Evolutionary conservation across 1,140 invertebrate genomes (phyloP).

Genomic region (Harlomillsia oculata): DNA sequence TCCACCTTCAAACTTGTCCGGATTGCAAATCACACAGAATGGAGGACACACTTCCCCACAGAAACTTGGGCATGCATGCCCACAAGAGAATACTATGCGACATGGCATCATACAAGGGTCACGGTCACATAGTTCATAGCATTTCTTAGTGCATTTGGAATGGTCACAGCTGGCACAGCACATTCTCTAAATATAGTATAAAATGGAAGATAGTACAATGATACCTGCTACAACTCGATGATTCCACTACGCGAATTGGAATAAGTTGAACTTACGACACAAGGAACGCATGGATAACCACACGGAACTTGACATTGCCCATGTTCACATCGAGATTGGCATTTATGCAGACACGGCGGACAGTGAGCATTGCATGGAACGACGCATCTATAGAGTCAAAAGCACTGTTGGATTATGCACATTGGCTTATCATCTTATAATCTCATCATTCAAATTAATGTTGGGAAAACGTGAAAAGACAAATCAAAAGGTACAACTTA

Average conservation of each 20-base stretch:
- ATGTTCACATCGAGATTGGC: background rate
- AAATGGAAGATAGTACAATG: too few species aligned
- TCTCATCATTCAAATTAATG: background rate
- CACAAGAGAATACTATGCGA: conserved; percentile 44
- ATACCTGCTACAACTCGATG: too few species aligned
- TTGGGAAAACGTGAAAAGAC: background rate
- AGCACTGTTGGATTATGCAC: too few species aligned
- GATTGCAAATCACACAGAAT: conserved; percentile 41
- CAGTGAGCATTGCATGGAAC: background rate
- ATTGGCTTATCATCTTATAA: too few species aligned
- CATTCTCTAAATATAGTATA: too few species aligned
- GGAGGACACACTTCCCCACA: conserved; percentile 56
- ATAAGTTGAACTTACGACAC: too few species aligned
- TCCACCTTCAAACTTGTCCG: conserved; percentile 45
- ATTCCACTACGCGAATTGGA: too few species aligned
- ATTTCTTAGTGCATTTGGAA: conserved; percentile 46
- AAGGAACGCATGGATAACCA: conserved; percentile 43
- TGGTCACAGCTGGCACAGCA: too few species aligned
- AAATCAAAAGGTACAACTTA: conserved; percentile 13
- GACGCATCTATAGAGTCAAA: too few species aligned
- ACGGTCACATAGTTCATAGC: conserved; percentile 46
- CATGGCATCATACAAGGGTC: conserved; percentile 48
- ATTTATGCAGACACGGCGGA: conserved; percentile 3
- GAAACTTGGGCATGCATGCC: conserved; percentile 48
- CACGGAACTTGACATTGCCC: conserved; percentile 30